Conservation (phyloP, 53 echinoderm and acorn worm genomes). For the Holothuria scabra region DNA sequence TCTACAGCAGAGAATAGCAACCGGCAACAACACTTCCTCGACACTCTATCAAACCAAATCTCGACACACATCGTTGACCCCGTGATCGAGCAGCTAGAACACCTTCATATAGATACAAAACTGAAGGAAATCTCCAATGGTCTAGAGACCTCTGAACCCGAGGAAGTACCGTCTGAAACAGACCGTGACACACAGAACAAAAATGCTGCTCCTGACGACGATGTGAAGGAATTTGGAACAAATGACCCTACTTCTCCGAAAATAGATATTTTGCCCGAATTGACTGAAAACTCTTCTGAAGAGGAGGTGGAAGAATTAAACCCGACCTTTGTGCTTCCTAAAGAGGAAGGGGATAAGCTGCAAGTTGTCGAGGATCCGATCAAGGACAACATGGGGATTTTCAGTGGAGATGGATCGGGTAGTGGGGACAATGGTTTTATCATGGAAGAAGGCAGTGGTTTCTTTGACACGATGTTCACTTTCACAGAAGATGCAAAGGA, state of each 20-base stretch:
- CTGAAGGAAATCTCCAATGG: neutral
- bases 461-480: neutral
- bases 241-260: neutral
- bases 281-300: too few relatives aligned
- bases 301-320: neutral
- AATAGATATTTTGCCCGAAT: neutral
- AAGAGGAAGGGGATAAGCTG: neutral
- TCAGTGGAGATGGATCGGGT: slow-evolving; percentile 11
- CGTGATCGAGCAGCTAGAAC: neutral
- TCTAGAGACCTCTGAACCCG: neutral
- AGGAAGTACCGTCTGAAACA: neutral
- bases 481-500: neutral
- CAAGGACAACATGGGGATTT: neutral
- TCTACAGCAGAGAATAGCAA: neutral
- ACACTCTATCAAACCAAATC: neutral
- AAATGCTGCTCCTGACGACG: neutral
- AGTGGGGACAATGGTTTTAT: neutral
- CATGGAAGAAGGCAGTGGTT: neutral
- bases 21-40: neutral
- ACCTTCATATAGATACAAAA: neutral
- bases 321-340: slow-evolving; percentile 2
- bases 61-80: neutral
- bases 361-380: neutral
- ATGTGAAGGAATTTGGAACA: neutral
- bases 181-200: neutral